Percentiles rank a stretch among this genome's conserved stretches.
Conservation (phyloP, 2,888 invertebrate species). For the Dryocosmus kuriphilus region DNA sequence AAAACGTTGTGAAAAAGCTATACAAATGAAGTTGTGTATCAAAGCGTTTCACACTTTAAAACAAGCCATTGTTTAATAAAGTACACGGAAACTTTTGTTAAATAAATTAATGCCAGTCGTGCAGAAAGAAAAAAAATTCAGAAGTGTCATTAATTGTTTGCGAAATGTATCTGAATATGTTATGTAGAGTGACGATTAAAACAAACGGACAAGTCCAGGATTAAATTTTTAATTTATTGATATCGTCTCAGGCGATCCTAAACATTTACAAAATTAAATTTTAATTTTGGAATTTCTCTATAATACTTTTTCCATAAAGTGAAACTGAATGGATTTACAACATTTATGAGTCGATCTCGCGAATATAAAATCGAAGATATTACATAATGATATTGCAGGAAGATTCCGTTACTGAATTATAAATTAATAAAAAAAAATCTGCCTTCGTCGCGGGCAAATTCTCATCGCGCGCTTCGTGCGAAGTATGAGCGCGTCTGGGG, state of each 20-base stretch:
- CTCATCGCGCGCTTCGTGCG: too few relatives aligned
- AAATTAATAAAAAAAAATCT: too few relatives aligned
- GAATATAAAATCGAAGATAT: too few relatives aligned
- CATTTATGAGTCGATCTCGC: too few relatives aligned
- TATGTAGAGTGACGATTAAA: background rate
- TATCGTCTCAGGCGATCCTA: background rate
- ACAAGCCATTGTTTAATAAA: background rate
- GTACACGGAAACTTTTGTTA: background rate
- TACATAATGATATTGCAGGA: too few relatives aligned
- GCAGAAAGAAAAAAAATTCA: background rate
- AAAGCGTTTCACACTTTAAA: conserved; percentile 34
- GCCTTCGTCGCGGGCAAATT: too few relatives aligned
- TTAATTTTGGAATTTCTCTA: too few relatives aligned
- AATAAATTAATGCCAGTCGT: background rate
- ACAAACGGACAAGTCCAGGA: background rate
- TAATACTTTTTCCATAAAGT: too few relatives aligned
- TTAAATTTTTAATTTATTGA: background rate
- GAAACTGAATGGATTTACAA: too few relatives aligned
- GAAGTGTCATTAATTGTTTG: background rate
- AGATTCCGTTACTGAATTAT: too few relatives aligned
- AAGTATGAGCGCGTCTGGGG: too few relatives aligned
- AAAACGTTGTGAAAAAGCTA: background rate
- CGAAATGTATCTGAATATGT: background rate
- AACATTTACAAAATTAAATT: background rate
- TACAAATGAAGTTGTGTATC: background rate